Evolutionary conservation across 1,140 invertebrate species (phyloP).

Genomic region (Tribolium madens): DNA sequence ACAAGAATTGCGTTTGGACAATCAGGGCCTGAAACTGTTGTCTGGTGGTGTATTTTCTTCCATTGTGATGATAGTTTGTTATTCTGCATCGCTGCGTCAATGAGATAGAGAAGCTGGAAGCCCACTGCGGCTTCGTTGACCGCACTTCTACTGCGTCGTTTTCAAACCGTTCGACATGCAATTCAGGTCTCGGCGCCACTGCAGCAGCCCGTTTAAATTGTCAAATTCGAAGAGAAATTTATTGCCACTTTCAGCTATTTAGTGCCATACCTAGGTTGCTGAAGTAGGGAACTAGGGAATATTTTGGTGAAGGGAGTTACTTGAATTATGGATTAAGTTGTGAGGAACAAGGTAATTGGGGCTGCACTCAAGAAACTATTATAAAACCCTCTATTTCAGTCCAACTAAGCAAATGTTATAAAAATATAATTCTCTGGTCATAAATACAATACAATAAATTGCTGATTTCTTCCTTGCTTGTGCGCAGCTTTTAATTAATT

Average conservation of each 20-base stretch:
- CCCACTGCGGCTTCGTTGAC: conserved; percentile 24
- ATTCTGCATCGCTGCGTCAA: conserved; percentile 23
- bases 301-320: background rate
- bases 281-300: conserved; percentile 5
- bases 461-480: too few species aligned
- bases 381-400: too few species aligned
- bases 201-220: conserved; percentile 30
- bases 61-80: conserved; percentile 12
- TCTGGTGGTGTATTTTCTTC: background rate
- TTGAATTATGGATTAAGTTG: conserved; percentile 15
- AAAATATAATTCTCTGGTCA: too few species aligned
- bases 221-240: conserved; percentile 23
- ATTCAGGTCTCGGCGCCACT: background rate
- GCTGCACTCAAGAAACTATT: background rate
- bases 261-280: background rate
- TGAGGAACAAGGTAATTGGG: background rate
- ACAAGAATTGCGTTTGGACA: conserved; percentile 68
- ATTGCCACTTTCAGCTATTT: conserved; percentile 28
- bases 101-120: conserved; percentile 26
- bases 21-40: conserved; percentile 64
- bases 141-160: conserved; percentile 32
- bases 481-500: background rate
- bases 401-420: too few species aligned
- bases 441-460: too few species aligned
- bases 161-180: conserved; percentile 19